These are phyloP conservation scores for Spongia lamella DNA, from an alignment of 37 sponge, comb jelly and placozoan genomes.

Conservation along the genomic window DNA sequence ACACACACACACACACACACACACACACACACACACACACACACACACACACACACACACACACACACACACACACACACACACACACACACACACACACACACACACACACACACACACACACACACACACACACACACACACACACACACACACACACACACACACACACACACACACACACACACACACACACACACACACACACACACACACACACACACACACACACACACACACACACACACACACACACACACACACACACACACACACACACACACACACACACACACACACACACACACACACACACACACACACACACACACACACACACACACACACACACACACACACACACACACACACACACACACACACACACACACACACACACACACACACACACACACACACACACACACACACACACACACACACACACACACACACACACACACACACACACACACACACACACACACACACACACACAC, in stretches of 20 bases:
- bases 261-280: not conserved
- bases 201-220: not conserved
- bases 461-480: not conserved
- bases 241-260: not conserved
- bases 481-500: not conserved
- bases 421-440: not conserved
- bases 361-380: not conserved
- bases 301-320: too few relatives aligned
- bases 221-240: not conserved
- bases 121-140: too few relatives aligned
- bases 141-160: slow-evolving; percentile 5
- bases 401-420: slow-evolving; percentile 6
- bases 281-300: too few relatives aligned
- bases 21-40: not conserved
- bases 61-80: not conserved
- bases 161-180: not conserved
- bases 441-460: not conserved
- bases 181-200: slow-evolving; percentile 1
- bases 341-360: too few relatives aligned
- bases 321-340: too few relatives aligned
- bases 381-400: slow-evolving; percentile 1
- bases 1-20: not conserved
- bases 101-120: too few relatives aligned
- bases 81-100: too few relatives aligned
- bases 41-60: not conserved